phyloP scores from a whole-genome alignment of 1,140 invertebrate genomes.

The Magallana ariakensis region DNA sequence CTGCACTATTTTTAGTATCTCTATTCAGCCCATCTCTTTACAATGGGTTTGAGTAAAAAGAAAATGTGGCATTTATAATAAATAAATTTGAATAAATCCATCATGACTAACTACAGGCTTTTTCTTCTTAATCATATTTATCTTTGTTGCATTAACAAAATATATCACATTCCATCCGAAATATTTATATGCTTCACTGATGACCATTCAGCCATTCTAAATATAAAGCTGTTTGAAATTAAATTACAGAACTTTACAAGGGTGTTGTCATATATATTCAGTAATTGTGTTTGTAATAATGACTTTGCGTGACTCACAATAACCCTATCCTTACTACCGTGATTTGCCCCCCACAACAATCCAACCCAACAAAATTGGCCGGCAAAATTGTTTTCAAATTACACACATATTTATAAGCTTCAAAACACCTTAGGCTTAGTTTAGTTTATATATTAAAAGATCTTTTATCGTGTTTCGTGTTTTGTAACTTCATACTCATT shows the following conservation, averaged over 20 bases:
- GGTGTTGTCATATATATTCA: conserved; percentile 1
- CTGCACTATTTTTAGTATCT: too few relatives aligned
- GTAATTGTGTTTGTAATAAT: neutral
- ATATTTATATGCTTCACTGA: conserved; percentile 1
- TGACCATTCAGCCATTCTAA: neutral
- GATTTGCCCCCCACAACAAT: neutral
- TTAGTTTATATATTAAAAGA: neutral
- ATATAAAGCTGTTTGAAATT: conserved; percentile 1
- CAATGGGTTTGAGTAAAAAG: too few relatives aligned
- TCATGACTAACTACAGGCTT: too few relatives aligned
- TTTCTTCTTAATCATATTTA: too few relatives aligned
- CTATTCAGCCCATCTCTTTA: too few relatives aligned
- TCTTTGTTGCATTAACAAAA: neutral
- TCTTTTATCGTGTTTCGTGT: neutral
- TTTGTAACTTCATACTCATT: neutral
- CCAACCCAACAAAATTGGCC: neutral
- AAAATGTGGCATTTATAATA: too few relatives aligned
- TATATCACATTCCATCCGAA: neutral
- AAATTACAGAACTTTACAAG: neutral
- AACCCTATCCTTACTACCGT: neutral
- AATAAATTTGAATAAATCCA: too few relatives aligned
- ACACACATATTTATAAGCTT: neutral
- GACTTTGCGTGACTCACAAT: conserved; percentile 5
- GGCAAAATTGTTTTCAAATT: conserved; percentile 17
- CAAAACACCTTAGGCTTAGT: neutral